Evolutionary conservation across 53 echinoderm and acorn worm species (phyloP).

Genomic region (Holothuria scabra): DNA sequence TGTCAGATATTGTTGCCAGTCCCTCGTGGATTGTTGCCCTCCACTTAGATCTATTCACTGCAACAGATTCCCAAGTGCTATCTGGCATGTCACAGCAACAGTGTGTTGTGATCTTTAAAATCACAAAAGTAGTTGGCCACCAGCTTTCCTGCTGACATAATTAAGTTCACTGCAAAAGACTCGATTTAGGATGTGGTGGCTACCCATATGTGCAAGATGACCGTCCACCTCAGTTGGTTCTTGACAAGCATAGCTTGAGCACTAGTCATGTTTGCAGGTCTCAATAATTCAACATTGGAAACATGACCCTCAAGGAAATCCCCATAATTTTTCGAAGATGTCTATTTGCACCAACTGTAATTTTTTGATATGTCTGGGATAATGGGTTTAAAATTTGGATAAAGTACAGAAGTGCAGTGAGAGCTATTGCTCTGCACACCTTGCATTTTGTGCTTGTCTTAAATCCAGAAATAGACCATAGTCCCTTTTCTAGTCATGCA

Average conservation of each 20-base stretch:
- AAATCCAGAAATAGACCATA: slow-evolving; percentile 1
- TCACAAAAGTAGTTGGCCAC: neutral
- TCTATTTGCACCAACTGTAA: neutral
- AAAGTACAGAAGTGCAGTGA: slow-evolving; percentile 11
- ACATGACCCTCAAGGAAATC: neutral
- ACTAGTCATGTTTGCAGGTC: slow-evolving; percentile 41
- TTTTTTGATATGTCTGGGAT: neutral
- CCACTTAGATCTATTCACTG: neutral
- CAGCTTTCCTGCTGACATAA: neutral
- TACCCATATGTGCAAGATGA: slow-evolving; percentile 45
- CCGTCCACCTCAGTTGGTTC: slow-evolving; percentile 53
- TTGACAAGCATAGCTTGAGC: slow-evolving; percentile 12
- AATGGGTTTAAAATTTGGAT: too few species aligned
- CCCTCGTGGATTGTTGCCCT: too few species aligned
- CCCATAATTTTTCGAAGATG: neutral
- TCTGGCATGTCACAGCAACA: neutral
- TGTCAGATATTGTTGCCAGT: too few species aligned
- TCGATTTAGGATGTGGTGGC: slow-evolving; percentile 45
- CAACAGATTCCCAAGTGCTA: neutral
- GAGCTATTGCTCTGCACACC: too few species aligned
- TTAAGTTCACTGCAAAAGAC: slow-evolving; percentile 53
- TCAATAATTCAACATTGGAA: slow-evolving; percentile 20
- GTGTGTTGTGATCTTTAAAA: neutral
- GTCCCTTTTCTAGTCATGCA: neutral
- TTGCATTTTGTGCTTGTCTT: neutral